These are phyloP conservation scores for Ceratosolen solmsi DNA, from an alignment of 1,140 invertebrate genomes.

Conservation along the genomic window DNA sequence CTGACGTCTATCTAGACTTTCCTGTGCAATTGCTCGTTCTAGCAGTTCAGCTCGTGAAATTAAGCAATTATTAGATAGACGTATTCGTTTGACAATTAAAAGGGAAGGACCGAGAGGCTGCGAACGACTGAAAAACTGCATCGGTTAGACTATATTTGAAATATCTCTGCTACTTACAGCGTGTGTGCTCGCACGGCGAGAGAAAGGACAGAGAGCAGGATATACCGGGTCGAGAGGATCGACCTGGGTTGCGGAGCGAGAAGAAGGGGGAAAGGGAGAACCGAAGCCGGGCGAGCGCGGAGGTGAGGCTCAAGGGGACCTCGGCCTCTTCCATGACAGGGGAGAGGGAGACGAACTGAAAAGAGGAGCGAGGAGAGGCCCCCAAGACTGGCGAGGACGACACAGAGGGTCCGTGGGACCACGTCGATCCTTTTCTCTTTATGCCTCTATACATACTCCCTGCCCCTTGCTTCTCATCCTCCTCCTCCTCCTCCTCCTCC, in stretches of 20 bases:
- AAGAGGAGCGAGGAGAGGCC: not conserved
- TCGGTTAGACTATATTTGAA: slow-evolving; percentile 18
- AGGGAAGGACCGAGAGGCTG: no score
- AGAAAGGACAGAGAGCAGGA: slow-evolving; percentile 10
- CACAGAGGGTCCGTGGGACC: slow-evolving; percentile 36
- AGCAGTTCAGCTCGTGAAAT: no score
- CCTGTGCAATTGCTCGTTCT: no score
- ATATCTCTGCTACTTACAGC: not conserved
- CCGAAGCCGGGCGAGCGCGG: not conserved
- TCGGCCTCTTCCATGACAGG: not conserved
- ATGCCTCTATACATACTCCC: not conserved
- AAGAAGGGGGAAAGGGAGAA: not conserved
- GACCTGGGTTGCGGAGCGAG: not conserved
- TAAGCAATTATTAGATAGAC: no score
- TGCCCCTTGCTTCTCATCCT: not conserved
- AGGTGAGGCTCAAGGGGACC: not conserved
- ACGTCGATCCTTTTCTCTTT: slow-evolving; percentile 35
- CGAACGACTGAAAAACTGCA: not conserved
- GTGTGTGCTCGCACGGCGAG: not conserved
- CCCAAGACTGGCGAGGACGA: slow-evolving; percentile 17
- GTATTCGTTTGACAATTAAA: no score
- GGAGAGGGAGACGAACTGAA: not conserved
- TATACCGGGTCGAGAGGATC: not conserved
- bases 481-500: not conserved
- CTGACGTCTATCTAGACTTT: no score